These are phyloP conservation scores for Clytia hemisphaerica DNA, from an alignment of 30 jellyfish, hydroid and myxozoan species.

Conservation along the genomic window DNA sequence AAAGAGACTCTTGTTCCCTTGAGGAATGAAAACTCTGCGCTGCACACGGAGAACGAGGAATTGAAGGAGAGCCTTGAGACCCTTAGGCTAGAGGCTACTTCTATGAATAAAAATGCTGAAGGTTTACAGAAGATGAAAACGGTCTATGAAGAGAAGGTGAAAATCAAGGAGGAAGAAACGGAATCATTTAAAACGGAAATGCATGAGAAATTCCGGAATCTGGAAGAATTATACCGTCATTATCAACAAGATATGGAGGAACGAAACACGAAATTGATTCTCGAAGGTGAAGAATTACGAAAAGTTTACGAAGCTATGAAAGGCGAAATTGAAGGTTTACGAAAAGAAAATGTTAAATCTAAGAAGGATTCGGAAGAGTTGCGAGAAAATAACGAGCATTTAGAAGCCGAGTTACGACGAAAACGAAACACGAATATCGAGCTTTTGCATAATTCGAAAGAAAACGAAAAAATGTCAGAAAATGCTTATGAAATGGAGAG, in stretches of 20 bases:
- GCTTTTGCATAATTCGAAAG: neutral
- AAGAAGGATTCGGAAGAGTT: neutral
- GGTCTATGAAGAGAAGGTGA: slow-evolving; percentile 37
- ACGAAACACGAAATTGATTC: neutral
- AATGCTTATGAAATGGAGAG: neutral
- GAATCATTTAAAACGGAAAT: slow-evolving; percentile 45
- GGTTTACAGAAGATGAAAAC: slow-evolving; percentile 2
- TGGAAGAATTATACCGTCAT: slow-evolving; percentile 20
- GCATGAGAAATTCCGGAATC: slow-evolving; percentile 49
- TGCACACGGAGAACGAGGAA: slow-evolving; percentile 58
- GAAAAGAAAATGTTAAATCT: neutral
- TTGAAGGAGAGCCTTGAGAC: slow-evolving; percentile 34
- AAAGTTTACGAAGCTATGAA: slow-evolving; percentile 11
- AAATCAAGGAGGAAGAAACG: slow-evolving; percentile 46
- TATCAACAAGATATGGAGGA: slow-evolving; percentile 19
- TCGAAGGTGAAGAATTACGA: slow-evolving; percentile 19
- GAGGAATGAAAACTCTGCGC: slow-evolving; percentile 73
- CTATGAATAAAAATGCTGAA: slow-evolving; percentile 23
- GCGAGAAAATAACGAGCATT: slow-evolving; percentile 1
- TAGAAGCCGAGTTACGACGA: slow-evolving; percentile 10
- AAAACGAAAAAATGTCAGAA: slow-evolving; percentile 1
- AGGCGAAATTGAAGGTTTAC: slow-evolving; percentile 27
- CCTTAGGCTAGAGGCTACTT: slow-evolving; percentile 37
- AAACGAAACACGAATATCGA: neutral
- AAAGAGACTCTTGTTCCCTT: slow-evolving; percentile 86